phyloP scores from a whole-genome alignment of 2,113 vertebrate species.

The Hiodon alosoides region DNA sequence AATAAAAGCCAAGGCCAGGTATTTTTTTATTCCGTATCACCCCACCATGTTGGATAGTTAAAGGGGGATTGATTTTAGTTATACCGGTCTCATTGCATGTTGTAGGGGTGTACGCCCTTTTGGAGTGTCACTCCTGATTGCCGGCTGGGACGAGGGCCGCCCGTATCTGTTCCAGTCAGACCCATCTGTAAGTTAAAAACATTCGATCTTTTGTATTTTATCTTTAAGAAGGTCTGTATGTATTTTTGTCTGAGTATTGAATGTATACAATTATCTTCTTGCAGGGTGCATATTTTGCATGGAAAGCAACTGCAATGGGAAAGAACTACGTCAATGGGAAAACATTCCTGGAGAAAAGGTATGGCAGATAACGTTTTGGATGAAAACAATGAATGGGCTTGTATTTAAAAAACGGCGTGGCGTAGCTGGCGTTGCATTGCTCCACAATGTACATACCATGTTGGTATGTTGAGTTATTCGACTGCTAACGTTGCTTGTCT shows the following conservation, averaged over 20 bases:
- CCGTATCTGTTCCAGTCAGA: conserved; percentile 97
- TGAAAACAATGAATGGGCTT: not conserved
- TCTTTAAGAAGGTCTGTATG: not conserved
- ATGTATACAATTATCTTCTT: not conserved
- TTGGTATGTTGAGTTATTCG: not conserved
- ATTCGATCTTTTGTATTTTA: too few species aligned
- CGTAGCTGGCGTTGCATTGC: too few species aligned
- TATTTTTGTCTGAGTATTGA: not conserved
- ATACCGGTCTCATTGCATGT: not conserved
- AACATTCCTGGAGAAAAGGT: conserved; percentile 98
- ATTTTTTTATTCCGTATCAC: not conserved
- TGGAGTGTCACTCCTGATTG: conserved; percentile 93
- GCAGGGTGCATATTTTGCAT: conserved; percentile 97
- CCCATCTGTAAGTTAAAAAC: conserved; percentile 78
- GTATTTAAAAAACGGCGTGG: not conserved
- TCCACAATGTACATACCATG: too few species aligned
- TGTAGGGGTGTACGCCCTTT: conserved; percentile 91
- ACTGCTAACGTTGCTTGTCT: not conserved
- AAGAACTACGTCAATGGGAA: conserved; percentile 98
- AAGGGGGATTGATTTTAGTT: conserved; percentile 2
- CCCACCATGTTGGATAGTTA: not conserved
- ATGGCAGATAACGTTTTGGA: conserved; percentile 30
- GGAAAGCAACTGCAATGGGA: conserved; percentile 99
- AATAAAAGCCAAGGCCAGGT: too few species aligned
- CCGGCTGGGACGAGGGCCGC: conserved; percentile 97